Evolutionary conservation across 2,113 vertebrate genomes (phyloP), one percentile per base, ranked within the genome.

Genomic region (Pitta sordida): DNA sequence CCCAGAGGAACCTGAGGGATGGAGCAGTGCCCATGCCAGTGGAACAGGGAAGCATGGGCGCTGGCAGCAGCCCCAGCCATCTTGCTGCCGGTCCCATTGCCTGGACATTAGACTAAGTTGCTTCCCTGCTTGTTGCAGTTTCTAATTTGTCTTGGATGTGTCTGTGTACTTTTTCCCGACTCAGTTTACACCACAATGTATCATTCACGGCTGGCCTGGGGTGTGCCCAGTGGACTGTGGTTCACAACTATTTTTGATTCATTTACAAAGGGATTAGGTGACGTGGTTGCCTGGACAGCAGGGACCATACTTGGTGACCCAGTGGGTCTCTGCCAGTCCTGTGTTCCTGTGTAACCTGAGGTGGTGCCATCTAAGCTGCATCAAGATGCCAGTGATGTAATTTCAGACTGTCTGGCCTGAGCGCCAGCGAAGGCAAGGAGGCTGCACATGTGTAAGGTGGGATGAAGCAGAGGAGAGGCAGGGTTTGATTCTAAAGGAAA

Each of bases 371-470:
- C 74, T 52, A 75, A 92, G 39, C 39, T 69, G 34, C 85, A 73
- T 65, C 63, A 26, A 68, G 88, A 78, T 87, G 87, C 81, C 71
- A 43, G 80, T 90, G 96, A 94, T 96, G 96, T 96, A 96, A 97
- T 96, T 97, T 95, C 96, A 97, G 32, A 95, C 89, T 74, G 52
- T 77, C 80, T 87, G 83, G 85, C 60, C 51, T 27, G 36, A 83
- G 59, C 4, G 3, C n/a, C 68, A 29, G 63, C 16, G 44, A 73
- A 93, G 77, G 51, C 84, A 41, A 78, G 37, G 84, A 69, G 80
- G 41, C 63, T 85, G 80, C 36, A 73, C 56, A 9, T 36, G 59
- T 36, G 41, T 63, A 11, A 79, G 15, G 26, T 7, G 26, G 79
- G 60, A 39, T 75, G 88, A 78, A 36, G 39, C n/a, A 46, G 49